Evolutionary conservation across 2,888 invertebrate genomes (phyloP).

Genomic region (Cactoblastis cactorum): DNA sequence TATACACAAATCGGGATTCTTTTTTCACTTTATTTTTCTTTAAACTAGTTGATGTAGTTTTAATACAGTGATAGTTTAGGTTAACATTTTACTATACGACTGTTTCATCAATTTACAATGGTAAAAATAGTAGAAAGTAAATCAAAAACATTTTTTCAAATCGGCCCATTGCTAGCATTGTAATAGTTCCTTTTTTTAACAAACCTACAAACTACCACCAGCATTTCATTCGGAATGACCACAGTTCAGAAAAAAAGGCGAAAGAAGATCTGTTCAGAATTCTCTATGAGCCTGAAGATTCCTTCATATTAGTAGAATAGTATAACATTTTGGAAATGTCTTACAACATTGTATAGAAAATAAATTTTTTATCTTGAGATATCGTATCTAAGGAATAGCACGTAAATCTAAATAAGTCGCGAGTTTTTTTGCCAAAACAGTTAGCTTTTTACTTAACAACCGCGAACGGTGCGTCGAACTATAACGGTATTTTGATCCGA

Average conservation of each 20-base stretch:
- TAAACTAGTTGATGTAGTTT: background rate
- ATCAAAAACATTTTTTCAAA: background rate
- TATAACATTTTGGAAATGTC: too few relatives aligned
- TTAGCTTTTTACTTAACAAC: conserved; percentile 42
- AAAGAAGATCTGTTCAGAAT: too few relatives aligned
- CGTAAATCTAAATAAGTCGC: background rate
- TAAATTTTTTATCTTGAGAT: background rate
- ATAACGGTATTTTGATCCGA: conserved; percentile 66
- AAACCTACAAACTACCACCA: too few relatives aligned
- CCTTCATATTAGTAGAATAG: too few relatives aligned
- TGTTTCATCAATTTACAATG: background rate
- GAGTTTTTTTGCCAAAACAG: conserved; percentile 35
- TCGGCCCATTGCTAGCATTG: too few relatives aligned
- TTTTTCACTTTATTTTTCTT: too few relatives aligned
- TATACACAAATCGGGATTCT: too few relatives aligned
- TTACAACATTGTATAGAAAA: too few relatives aligned
- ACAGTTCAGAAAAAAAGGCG: too few relatives aligned
- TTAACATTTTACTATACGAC: conserved; percentile 4
- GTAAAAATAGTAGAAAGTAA: background rate
- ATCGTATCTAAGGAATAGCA: background rate
- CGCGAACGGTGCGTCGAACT: conserved; percentile 55
- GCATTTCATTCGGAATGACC: too few relatives aligned
- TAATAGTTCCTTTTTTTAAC: too few relatives aligned
- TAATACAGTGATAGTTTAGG: background rate
- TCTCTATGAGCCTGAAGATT: too few relatives aligned